Conservation (phyloP, 2,888 invertebrate species). For the Cremastinae sp. region DNA sequence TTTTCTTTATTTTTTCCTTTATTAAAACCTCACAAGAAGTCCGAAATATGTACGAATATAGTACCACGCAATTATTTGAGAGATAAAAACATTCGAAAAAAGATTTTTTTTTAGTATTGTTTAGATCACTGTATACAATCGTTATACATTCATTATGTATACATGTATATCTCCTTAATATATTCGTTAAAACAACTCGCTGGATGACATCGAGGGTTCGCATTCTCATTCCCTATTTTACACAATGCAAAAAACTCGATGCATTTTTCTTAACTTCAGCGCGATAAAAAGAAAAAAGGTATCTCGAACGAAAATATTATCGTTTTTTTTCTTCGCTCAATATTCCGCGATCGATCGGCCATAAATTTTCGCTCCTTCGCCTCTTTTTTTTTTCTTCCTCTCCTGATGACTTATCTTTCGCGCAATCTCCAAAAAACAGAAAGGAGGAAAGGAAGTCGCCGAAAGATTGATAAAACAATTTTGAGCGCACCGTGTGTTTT, state of each 20-base stretch:
- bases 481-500: conserved; percentile 52
- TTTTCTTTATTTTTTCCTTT: conserved; percentile 14
- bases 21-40: conserved; percentile 59
- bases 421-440: conserved; percentile 3
- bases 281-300: neutral
- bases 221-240: conserved; percentile 46
- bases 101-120: conserved; percentile 51
- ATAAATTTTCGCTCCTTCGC: no score
- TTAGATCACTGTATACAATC: conserved; percentile 63
- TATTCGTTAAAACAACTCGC: conserved; percentile 52
- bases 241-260: conserved; percentile 54
- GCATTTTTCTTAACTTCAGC: neutral
- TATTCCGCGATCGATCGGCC: neutral
- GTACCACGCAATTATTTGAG: conserved; percentile 62
- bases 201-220: conserved; percentile 57
- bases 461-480: conserved; percentile 30
- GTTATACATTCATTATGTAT: conserved; percentile 62
- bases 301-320: neutral
- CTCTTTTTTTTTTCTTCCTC: neutral
- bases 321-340: neutral
- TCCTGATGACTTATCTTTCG: conserved; percentile 4
- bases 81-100: conserved; percentile 63
- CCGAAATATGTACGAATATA: conserved; percentile 61
- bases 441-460: neutral
- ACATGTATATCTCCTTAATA: conserved; percentile 55